Percentiles rank a stretch among this genome's conserved stretches.
phyloP scores from a whole-genome alignment of 2,113 vertebrate species.

The Mobula birostris region DNA sequence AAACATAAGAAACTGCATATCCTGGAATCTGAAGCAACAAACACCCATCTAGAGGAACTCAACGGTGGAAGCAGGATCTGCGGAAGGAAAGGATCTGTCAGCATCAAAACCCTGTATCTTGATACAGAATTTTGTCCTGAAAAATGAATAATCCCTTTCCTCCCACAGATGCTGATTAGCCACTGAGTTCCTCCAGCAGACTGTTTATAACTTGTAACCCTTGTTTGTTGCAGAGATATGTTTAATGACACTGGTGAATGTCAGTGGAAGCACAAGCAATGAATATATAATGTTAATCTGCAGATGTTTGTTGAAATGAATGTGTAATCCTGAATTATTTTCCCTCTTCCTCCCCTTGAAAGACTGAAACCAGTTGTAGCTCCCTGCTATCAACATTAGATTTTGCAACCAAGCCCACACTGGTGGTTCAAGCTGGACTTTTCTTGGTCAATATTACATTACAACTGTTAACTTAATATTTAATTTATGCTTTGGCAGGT shows the following conservation, averaged over 20 bases:
- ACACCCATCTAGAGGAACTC: too few relatives aligned
- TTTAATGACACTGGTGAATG: background rate
- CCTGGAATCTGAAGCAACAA: too few relatives aligned
- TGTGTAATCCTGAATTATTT: background rate
- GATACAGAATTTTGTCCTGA: too few relatives aligned
- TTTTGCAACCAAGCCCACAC: background rate
- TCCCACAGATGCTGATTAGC: too few relatives aligned
- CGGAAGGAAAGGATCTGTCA: too few relatives aligned
- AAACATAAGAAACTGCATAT: background rate
- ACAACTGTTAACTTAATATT: background rate
- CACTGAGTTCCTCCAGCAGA: too few relatives aligned
- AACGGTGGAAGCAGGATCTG: too few relatives aligned
- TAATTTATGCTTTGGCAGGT: conserved; percentile 53
- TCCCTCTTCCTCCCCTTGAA: background rate
- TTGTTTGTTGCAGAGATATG: background rate
- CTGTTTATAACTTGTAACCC: too few relatives aligned
- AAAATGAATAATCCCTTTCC: too few relatives aligned
- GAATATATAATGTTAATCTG: background rate
- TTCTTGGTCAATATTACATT: background rate
- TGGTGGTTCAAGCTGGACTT: background rate
- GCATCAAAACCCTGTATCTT: too few relatives aligned
- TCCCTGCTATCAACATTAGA: background rate
- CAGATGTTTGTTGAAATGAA: background rate
- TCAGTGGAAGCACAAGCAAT: background rate
- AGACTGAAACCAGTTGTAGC: background rate